Base-by-base conservation (phyloP, 2,888 invertebrate species). In the Pemphredon lugubris region DNA sequence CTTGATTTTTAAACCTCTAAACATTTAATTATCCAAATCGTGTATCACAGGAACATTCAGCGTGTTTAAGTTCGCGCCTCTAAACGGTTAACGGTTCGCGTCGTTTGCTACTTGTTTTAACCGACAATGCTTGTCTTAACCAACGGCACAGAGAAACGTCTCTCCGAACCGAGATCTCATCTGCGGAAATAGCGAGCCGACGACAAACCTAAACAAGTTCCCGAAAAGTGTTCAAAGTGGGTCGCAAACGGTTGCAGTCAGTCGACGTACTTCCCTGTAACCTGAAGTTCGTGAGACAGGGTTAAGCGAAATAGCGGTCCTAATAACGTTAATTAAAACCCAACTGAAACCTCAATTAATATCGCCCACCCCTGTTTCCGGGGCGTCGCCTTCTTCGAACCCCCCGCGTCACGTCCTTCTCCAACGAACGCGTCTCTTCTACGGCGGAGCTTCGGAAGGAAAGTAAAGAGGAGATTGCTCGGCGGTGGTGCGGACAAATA, bases 311-410 rank as follows among this genome's bases (percentile, higher is more conserved):
- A 69, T 64, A 73, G 50, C 67, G 53, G 63, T 65, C 79, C 82
- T 88, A 87, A 89, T 88, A 87, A 86, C 83, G 85, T 87, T 88
- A 87, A 89, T 89, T 88, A 88, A 88, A 87, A 87, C 80, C 85
- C 77, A 80, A 73, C 75, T 77, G 81, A 83, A 85, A 86, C 86
- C 86, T 86, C 86, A 85, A 87, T 88, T 88, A 88, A 87, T 88
- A 88, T 87, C 84, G 79, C 79, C 80, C 64, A 61, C 65, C 78
- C 79, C 65, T 65, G 70, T 73, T 65, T 65, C 73, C 50, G 57
- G 59, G 59, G 70, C 68, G 75, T 66, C 75, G 66, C 23, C 64
- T 67, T 59, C 58, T 61, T 63, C 64, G 66, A 51, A n/a, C n/a
- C n/a, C n/a, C 23, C 54, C 37, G 34, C 16, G 47, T 42, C 51